Evolutionary conservation across 2,113 vertebrate species (phyloP), one percentile per base, ranked within the genome.

Genomic region (Callaeas wilsoni): DNA sequence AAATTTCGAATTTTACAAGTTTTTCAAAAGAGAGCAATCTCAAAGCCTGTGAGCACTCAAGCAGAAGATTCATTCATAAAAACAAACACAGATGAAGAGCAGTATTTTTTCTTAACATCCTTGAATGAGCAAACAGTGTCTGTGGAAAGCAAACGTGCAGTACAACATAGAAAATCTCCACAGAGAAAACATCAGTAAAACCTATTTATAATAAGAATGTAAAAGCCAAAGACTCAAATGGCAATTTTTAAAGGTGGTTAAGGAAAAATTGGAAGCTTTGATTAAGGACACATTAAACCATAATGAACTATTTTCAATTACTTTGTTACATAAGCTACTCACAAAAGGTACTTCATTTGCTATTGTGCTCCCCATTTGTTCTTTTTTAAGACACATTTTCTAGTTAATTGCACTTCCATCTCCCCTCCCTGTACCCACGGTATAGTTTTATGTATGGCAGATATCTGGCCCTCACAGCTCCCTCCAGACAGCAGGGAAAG

Each of bases 361-460:
- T 69, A 13, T 84, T 57, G 29, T 67, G 29, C 52, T 89, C 33
- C 49, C 14, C n/a, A 12, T 76, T 77, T 67, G 9, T 59, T 92
- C 81, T 84, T 92, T 92, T 94, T 87, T 27, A 95, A 87, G 84
- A 65, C 42, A 89, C 4, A 35, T 77, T 94, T 96, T 86, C 63
- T 53, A 88, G 60, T 32, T 68, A 65, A 90, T 32, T 76, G 71
- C 67, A 73, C 70, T 35, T 52, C 26, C 13, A 7, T 17, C 44
- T n/a, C 33, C 22, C 25, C 42, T 62, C 41, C 16, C n/a, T 35
- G 37, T 5, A 44, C 15, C 50, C 13, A 49, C 0, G 0, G n/a
- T 42, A 65, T 2, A 86, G n/a, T 39, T 42, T 4, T 63, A 74
- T 4, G 37, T n/a, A 70, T 10, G 23, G 26, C 29, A 90, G 80